Evolutionary conservation across 1,140 invertebrate species (phyloP), one percentile per base, ranked within the genome.

Genomic region (Aphidius gifuensis): DNA sequence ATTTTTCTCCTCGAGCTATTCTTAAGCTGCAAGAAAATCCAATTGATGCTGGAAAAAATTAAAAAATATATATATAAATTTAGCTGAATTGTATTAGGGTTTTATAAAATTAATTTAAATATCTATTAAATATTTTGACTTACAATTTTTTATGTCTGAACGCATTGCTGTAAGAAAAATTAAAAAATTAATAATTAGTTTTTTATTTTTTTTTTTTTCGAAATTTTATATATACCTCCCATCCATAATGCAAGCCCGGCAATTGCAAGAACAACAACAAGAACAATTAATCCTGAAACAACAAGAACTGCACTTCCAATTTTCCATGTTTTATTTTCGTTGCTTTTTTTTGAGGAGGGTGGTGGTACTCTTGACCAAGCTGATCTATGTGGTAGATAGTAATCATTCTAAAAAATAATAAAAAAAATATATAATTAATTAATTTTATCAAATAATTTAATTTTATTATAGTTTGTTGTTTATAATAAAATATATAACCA

Each of bases 231-330:
- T 21, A 6, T 82, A 86, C 85, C 84, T 68, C 89, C 90, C 84
- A 92, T 88, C 79, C 91, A 92, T 57, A 91, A 82, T 42, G 89
- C 90, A 4, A 91, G 82, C 43, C 87, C 89, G 3, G 89, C 89
- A 23, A 91, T 88, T 3, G 87, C 86, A 51, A 90, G 76, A 9
- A 91, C 88, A 1, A 86, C 86, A 5, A 91, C 77, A 46, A 90
- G 83, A 9, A 90, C 87, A 21, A 91, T 74, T 62, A 89, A 82
- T 2, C 87, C 86, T 3, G 87, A 85, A 42, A 85, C 83, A 8
- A 87, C 86, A 67, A 90, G 74, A 64, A 87, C 84, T 23, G 87
- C 85, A 5, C 86, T 88, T 70, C 88, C 89, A 40, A 85, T 62
- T 69, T 79, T 83, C 70, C 80, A 82, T 64, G 75, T 81, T 4